Evolutionary conservation across 2,113 vertebrate genomes (phyloP), one percentile per base, ranked within the genome.

Genomic region (Carettochelys insculpta): DNA sequence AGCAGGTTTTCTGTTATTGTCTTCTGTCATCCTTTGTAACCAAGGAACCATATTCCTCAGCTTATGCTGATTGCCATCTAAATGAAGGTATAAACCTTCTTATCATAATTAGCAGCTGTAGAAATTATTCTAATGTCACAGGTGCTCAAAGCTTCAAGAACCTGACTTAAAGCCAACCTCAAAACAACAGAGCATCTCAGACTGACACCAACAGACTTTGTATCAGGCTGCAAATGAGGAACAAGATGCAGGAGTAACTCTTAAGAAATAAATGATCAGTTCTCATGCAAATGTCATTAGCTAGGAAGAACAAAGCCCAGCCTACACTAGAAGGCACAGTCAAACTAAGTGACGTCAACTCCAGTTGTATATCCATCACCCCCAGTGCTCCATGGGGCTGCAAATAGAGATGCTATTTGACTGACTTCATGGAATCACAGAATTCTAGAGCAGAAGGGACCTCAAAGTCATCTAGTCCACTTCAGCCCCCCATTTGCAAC

Each of bases 221-320:
- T 31, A 71, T 27, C 53, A 88, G 45, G 14, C 25, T 77, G 50
- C 88, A 48, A 87, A 88, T 22, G 48, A 89, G 27, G 27, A 93
- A 71, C 41, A 87, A 87, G 56, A 17, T 91, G 50, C 4, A 45
- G 11, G 50, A 27, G 85, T 83, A 85, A 73, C 20, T 91, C 83
- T 38, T 82, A 47, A 75, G 65, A 88, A 92, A 94, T 11, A 81
- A 73, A 92, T 90, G 27, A 76, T 54, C 58, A 2, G 0, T 91
- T 95, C 82, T 82, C 61, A 93, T 95, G 90, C 80, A 92, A 92
- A 92, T 80, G n/a, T 41, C 80, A 86, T 82, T 88, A 1, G 0
- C 47, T 83, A n/a, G 58, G n/a, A 79, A 84, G 43, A 91, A 82
- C 27, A 91, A 41, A 38, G n/a, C n/a, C n/a, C n/a, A n/a, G n/a